These are phyloP conservation scores for Ctenodactylus gundi DNA, from an alignment of 2,113 vertebrate species.

Conservation along the genomic window DNA sequence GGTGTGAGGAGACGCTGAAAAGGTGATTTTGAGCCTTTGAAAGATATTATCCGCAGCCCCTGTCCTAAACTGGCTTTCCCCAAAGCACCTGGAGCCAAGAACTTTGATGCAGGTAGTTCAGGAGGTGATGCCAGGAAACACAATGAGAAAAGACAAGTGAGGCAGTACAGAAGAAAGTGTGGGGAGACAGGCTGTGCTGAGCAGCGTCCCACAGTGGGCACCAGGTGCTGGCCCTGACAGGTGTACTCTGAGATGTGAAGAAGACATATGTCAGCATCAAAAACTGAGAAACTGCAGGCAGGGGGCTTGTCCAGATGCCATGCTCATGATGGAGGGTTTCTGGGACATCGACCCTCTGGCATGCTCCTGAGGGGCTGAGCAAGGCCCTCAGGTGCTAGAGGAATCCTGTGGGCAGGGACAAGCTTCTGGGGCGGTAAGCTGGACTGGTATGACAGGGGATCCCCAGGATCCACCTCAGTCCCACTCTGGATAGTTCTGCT, in stretches of 20 bases:
- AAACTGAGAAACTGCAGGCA: not conserved
- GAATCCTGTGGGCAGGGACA: not conserved
- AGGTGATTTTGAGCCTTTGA: not conserved
- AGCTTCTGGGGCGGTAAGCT: not conserved
- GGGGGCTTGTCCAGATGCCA: not conserved
- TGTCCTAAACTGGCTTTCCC: not conserved
- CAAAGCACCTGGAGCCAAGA: not conserved
- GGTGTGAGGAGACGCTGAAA: not conserved
- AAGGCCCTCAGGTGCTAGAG: not conserved
- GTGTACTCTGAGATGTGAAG: accelerated
- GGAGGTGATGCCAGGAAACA: not conserved
- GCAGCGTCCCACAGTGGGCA: not conserved
- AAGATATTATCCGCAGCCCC: not conserved
- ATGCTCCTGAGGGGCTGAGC: not conserved
- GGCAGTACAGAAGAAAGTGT: not conserved
- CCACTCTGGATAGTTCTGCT: not conserved
- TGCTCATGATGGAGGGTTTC: not conserved
- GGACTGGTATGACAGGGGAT: too few relatives aligned
- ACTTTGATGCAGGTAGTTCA: not conserved
- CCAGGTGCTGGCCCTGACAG: not conserved
- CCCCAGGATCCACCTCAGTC: too few relatives aligned
- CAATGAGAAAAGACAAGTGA: not conserved
- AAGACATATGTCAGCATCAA: not conserved
- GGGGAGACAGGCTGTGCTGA: not conserved
- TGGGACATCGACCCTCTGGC: not conserved